Evolutionary conservation across 92 coral and sea anemone genomes (phyloP), one percentile per base, ranked within the genome.

Genomic region (Parazoanthus swiftii): DNA sequence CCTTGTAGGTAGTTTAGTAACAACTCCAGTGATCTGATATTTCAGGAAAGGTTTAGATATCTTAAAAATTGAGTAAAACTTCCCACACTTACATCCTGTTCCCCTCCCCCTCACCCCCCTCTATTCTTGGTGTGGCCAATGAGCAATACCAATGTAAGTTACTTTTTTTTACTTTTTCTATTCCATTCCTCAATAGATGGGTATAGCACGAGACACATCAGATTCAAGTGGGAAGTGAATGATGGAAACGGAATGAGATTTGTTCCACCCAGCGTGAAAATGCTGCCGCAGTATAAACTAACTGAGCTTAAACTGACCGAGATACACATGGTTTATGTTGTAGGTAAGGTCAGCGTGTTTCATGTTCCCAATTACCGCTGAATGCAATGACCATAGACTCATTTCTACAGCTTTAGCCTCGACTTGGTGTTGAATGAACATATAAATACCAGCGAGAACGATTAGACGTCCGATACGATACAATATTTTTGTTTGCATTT

Each of bases 201-300:
- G 3, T 97, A 97, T 92, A 94, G 97, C 77, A 81, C 89, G n/a
- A 89, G 89, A 39, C 96, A 97, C 87, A 94, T 97, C 39, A 89
- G 25, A 36, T 97, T 91, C 85, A 92, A 83, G 76, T 97, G 99
- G 99, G 97, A 93, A 79, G 85, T 90, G 1, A 90, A 85, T 35
- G 91, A 88, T 38, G 92, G 93, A 67, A 91, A 97, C 75, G 96
- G 97, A 21, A 91, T 97, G 92, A 86, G 81, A 0, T 92, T 97
- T 63, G 97, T 92, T 3, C 96, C 96, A 37, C 75, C 82, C 21
- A 94, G 89, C 73, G 84, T 92, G 21, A 88, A 91, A 79, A 94
- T 94, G 98, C 90, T 97, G 76, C 99, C 99, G 10, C 99, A 97
- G 75, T 97, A 95, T 89, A 95, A 90, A 46, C 94, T 97, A 8